Base-by-base conservation (phyloP, 1,140 invertebrate genomes). In the Parasteatoda tepidariorum region DNA sequence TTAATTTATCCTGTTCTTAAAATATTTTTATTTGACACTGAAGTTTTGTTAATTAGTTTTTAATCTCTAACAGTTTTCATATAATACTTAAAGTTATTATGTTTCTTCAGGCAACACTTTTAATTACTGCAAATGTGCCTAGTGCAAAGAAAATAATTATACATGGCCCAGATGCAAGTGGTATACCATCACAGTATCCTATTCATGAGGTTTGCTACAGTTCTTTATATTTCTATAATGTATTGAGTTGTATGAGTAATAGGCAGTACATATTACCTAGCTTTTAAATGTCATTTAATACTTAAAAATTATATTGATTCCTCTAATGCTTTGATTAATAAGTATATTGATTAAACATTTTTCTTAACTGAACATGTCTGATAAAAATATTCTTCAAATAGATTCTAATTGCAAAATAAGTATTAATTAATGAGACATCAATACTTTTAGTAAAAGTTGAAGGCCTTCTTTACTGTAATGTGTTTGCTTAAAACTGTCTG, bases 81-180 rank as follows among this genome's bases (percentile, higher is more conserved):
- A 61, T 6, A 24, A 33, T 24, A 0, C 59, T 59, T 7, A 59
- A n/a, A 59, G 24, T 0, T 24, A 18, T 62, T 61, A 33, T 62
- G 3, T 41, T 7, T 38, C 15, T 79, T 88, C 85, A 92, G 91
- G 90, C 97, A 0, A 97, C 97, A 0, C 95, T 99, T 85, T 90
- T 99, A 66, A 91, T 99, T 0, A 99, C 98, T 2, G 98, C 98
- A 0, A 99, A 99, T 91, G 97, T 99, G 31, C 98, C 98, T 0
- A 97, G 97, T 11, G 97, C 98, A 6, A 99, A 99, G 88, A 99
- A 99, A 90, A 98, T 99, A 84, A 95, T 99, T 76, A 96, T 99
- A 28, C 97, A 99, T 89, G 98, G 98, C 0, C 93, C 93, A 84
- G 94, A 97, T 87, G 94, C 95, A 86, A 95, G 96, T 84, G 96